Evolutionary conservation across 1,140 invertebrate species (phyloP).

Genomic region (Lucilia sericata): DNA sequence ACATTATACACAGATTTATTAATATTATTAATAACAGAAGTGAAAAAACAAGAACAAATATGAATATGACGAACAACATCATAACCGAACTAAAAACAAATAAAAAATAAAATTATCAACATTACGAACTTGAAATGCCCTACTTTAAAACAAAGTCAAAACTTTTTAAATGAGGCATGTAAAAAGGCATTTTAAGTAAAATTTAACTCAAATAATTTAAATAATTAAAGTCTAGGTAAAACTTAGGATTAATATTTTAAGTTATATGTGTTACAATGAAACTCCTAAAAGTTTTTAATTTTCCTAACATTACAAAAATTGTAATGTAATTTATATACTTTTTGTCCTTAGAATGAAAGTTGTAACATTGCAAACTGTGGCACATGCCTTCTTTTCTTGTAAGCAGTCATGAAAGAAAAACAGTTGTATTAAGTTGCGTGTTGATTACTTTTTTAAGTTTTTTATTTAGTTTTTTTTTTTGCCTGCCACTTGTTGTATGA

Average conservation of each 20-base stretch:
- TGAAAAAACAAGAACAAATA: background rate
- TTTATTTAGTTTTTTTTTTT: background rate
- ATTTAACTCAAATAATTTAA: too few species aligned
- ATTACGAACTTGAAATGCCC: background rate
- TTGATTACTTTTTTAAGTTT: constrained; percentile 25
- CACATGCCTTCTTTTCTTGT: constrained; percentile 23
- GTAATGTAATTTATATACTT: background rate
- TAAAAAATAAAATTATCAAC: background rate
- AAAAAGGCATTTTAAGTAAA: too few species aligned
- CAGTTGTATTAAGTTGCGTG: constrained; percentile 27
- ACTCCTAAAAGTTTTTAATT: too few species aligned
- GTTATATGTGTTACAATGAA: too few species aligned
- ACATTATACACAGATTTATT: background rate
- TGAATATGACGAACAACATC: background rate
- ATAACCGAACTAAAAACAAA: background rate
- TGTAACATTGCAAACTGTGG: background rate
- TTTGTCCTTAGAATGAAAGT: background rate
- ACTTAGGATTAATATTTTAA: too few species aligned
- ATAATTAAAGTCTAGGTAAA: too few species aligned
- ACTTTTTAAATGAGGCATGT: too few species aligned
- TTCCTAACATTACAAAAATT: too few species aligned
- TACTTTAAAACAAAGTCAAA: background rate
- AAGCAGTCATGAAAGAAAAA: too few species aligned
- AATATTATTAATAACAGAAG: background rate
- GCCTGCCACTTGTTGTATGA: background rate